Conservation (phyloP, 1,140 invertebrate genomes). For the Euwallacea fornicatus region DNA sequence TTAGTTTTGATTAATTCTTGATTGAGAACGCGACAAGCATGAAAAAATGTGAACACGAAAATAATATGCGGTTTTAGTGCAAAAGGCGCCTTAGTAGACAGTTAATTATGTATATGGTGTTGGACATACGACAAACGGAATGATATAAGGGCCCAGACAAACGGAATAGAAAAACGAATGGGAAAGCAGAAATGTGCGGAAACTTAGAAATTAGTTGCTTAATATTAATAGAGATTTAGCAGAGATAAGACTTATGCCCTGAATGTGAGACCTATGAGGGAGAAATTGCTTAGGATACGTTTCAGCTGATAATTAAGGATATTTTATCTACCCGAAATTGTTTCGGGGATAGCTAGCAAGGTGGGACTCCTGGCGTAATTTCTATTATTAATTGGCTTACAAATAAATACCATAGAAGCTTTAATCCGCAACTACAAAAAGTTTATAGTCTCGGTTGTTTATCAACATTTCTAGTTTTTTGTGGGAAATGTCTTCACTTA, state of each 20-base stretch:
- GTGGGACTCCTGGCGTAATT: neutral
- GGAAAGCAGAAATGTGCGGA: constrained; percentile 8
- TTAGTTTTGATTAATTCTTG: too few species aligned
- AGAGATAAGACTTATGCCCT: constrained; percentile 7
- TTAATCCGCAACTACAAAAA: neutral
- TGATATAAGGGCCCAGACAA: constrained; percentile 13
- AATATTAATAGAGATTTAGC: constrained; percentile 19
- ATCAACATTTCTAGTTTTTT: neutral
- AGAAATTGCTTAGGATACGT: neutral
- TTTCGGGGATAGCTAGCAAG: neutral
- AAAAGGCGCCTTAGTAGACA: neutral
- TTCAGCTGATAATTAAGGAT: neutral
- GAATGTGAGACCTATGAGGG: constrained; percentile 1
- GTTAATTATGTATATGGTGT: constrained; percentile 10
- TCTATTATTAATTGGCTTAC: neutral
- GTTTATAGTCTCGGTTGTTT: neutral
- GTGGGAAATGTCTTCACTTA: neutral
- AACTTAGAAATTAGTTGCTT: constrained; percentile 19
- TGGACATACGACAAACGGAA: constrained; percentile 14
- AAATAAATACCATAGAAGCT: neutral
- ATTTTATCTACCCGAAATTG: neutral
- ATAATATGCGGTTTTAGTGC: too few species aligned
- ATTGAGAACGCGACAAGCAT: too few species aligned
- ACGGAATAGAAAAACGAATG: constrained; percentile 17
- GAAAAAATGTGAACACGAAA: too few species aligned